Percentiles rank a stretch among this genome's conserved stretches.
phyloP scores from a whole-genome alignment of 2,797 vertebrate genomes.

The Mycteria americana region DNA sequence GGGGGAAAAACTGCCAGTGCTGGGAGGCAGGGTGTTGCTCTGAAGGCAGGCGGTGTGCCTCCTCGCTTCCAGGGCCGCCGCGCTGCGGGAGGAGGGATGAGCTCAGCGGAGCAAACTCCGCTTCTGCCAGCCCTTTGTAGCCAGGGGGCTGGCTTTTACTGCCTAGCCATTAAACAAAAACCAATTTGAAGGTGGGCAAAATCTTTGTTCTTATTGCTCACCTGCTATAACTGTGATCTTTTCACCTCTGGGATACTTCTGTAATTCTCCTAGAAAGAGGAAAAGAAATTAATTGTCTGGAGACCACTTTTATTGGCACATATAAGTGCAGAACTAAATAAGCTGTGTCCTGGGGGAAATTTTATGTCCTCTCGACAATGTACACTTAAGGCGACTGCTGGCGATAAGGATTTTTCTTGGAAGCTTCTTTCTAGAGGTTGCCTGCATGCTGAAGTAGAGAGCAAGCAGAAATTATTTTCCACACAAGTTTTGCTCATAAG shows the following conservation, averaged over 20 bases:
- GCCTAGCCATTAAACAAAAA: background rate
- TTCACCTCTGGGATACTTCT: background rate
- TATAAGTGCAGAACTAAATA: background rate
- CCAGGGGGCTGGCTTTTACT: background rate
- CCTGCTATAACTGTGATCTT: background rate
- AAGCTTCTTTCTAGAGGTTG: background rate
- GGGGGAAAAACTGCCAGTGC: rapidly evolving
- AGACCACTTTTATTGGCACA: background rate
- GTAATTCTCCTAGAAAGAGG: background rate
- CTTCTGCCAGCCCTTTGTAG: background rate
- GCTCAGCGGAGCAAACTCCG: background rate
- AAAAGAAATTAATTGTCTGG: background rate
- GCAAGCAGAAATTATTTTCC: background rate
- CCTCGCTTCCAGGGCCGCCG: background rate
- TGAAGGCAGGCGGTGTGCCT: rapidly evolving
- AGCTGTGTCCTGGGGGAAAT: rapidly evolving
- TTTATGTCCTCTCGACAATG: background rate
- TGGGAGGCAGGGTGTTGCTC: background rate
- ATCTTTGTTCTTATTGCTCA: background rate
- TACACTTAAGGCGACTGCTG: background rate
- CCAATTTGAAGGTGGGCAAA: background rate
- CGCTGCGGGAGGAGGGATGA: background rate
- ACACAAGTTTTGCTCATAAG: background rate
- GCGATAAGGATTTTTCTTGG: background rate
- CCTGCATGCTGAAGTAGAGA: background rate